Evolutionary conservation across 2,888 invertebrate genomes (phyloP), one percentile per base, ranked within the genome.

Genomic region (Laothoe populi): DNA sequence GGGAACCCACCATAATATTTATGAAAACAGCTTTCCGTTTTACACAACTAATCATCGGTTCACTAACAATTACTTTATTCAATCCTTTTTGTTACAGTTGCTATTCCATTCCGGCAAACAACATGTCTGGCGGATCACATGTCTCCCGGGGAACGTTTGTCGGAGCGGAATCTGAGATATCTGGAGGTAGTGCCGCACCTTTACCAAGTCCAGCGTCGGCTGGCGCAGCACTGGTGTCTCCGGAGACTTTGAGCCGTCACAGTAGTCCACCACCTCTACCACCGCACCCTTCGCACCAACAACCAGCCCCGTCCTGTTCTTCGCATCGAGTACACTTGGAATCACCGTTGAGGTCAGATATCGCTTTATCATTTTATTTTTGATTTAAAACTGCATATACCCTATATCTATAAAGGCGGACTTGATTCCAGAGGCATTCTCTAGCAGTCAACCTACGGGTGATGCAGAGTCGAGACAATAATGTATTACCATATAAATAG

Each of bases 201-300:
- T 83, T 96, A 70, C 96, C 96, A 62, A 96, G 96, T 64, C 96
- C 96, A 44, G 96, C 96, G 31, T 95, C 96, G 23, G 95, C 96
- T 57, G 95, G 95, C 64, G 96, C 96, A 64, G 95, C 96, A 62
- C 94, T 96, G 75, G 96, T 96, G 70, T 96, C 96, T 31, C 96
- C 96, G 46, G 96, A 96, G 71, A 94, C 96, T 67, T 94, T 96
- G 78, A 94, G 95, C 83, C 89, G 94, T 67, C 95, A 95, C 78
- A 95, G 95, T 75, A 92, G 92, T 61, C 92, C 92, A 0, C 92
- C 95, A 86, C 83, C 91, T 0, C 73, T 90, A 53, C 90, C 91
- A 0, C 91, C 87, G 80, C 92, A 93, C 63, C 96, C 96, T 24
- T 94, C 94, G 0, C 87, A 86, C 58, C 83, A 75, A 70, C 90